Conservation (phyloP, 2,113 vertebrate species). For the Phrynosoma platyrhinos region DNA sequence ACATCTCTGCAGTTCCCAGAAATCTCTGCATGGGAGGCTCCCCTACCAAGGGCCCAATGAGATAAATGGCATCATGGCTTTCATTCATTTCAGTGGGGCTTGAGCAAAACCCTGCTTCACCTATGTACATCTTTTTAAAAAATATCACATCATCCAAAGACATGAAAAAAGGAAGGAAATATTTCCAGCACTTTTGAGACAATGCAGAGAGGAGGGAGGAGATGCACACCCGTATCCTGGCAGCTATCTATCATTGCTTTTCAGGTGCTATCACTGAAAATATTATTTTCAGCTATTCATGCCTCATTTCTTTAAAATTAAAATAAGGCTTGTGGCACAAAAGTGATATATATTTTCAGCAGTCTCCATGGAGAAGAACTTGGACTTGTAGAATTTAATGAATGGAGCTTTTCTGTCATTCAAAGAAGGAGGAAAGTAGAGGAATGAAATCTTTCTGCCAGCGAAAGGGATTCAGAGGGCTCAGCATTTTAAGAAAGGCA, state of each 20-base stretch:
- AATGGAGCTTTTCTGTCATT: slow-evolving; percentile 54
- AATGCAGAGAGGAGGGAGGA: background rate
- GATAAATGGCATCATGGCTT: background rate
- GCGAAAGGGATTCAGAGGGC: background rate
- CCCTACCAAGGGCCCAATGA: background rate
- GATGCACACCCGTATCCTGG: slow-evolving; percentile 47
- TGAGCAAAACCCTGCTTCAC: background rate
- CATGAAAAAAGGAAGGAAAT: slow-evolving; percentile 6
- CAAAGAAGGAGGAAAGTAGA: background rate
- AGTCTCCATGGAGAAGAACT: slow-evolving; percentile 64
- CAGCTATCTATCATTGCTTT: slow-evolving; percentile 66
- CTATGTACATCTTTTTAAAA: background rate
- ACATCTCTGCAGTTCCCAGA: too few relatives aligned
- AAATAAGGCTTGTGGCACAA: slow-evolving; percentile 73
- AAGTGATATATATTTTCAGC: slow-evolving; percentile 73
- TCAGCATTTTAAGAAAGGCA: background rate
- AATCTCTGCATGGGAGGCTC: background rate
- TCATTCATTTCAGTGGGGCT: background rate
- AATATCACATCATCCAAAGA: slow-evolving; percentile 30
- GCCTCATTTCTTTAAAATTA: slow-evolving; percentile 79
- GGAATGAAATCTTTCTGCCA: background rate
- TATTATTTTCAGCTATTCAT: slow-evolving; percentile 75
- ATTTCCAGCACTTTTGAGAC: slow-evolving; percentile 59
- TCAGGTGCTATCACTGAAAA: slow-evolving; percentile 72
- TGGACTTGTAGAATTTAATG: slow-evolving; percentile 54